A percentile compares a stretch with the other conserved stretches of the same genome.
Evolutionary conservation across 1,140 invertebrate species (phyloP).

Genomic region (Heliconius eleuchia): DNA sequence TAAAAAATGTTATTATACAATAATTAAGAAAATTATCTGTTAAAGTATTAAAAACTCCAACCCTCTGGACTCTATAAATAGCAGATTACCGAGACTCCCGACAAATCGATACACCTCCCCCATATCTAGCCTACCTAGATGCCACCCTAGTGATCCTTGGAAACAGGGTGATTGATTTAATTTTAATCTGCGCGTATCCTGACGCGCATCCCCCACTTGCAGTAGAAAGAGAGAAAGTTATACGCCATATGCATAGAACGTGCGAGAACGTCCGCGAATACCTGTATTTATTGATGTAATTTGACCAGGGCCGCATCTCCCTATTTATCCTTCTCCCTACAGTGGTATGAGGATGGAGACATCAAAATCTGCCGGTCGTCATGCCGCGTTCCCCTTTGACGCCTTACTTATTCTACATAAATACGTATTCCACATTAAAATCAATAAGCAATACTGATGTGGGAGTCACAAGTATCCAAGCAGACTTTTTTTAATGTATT

Average conservation of each 20-base stretch:
- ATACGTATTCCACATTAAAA: neutral
- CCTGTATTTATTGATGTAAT: constrained; percentile 19
- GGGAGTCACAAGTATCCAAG: neutral
- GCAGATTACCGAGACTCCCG: neutral
- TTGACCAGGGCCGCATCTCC: neutral
- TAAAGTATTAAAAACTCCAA: neutral
- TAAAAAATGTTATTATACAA: no score
- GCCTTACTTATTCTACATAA: neutral
- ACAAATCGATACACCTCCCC: constrained; percentile 27
- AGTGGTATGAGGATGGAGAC: constrained; percentile 13
- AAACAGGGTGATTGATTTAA: constrained; percentile 15
- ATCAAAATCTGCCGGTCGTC: neutral
- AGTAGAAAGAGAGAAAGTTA: constrained; percentile 15
- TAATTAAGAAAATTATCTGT: no score
- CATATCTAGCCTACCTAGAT: neutral
- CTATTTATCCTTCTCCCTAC: neutral
- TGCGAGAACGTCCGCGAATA: neutral
- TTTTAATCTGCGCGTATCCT: constrained; percentile 18
- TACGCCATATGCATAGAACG: constrained; percentile 17
- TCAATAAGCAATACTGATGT: neutral
- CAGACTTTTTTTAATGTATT: no score
- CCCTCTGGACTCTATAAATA: neutral
- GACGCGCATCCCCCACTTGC: constrained; percentile 5
- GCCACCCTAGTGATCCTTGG: neutral
- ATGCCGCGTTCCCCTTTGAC: neutral